Evolutionary conservation across 2,797 vertebrate genomes (phyloP), one percentile per base, ranked within the genome.

Genomic region (Pogoniulus pusillus): DNA sequence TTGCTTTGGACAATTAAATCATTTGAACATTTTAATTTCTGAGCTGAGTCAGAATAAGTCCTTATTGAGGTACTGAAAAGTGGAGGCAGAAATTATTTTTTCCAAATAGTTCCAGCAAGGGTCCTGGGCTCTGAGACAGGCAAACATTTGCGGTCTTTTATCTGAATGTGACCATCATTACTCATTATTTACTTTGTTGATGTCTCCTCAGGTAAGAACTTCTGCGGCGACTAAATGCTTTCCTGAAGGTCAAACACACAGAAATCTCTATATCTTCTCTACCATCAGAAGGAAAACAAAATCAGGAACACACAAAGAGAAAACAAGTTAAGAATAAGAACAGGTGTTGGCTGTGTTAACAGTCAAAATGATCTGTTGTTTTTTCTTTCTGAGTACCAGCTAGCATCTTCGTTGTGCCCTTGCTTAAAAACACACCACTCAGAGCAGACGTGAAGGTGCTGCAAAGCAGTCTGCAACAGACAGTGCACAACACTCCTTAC

Each of bases 401-500:
- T 34, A 74, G 23, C 7, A 43, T 35, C 49, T 65, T 76, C n/a
- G 23, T 27, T 71, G 41, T 34, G 17, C 16, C 30, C 20, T 62
- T 74, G 16, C 23, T 20, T 59, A 57, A 59, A 93, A 68, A 76
- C 13, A 71, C 8, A 39, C 1, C 20, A 32, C 10, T 45, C 29
- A 49, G 27, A 87, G 32, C 34, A 86, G 68, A 0, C 1, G 58
- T 8, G 54, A 5, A 60, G 51, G 62, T 41, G n/a, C 4, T 13
- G 3, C 68, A 76, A 60, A 80, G 9, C 34, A 17, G 11, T 24
- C 30, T 81, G 34, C 29, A 79, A 43, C n/a, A 70, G 11, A 29
- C 4, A 68, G 41, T 0, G 2, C 16, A 35, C 8, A 34, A 13
- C 27, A 26, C 18, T 70, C 37, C 97, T 91, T 91, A 99, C 98